Conservation (phyloP, 2,888 invertebrate genomes). For the Apantesis nais region DNA sequence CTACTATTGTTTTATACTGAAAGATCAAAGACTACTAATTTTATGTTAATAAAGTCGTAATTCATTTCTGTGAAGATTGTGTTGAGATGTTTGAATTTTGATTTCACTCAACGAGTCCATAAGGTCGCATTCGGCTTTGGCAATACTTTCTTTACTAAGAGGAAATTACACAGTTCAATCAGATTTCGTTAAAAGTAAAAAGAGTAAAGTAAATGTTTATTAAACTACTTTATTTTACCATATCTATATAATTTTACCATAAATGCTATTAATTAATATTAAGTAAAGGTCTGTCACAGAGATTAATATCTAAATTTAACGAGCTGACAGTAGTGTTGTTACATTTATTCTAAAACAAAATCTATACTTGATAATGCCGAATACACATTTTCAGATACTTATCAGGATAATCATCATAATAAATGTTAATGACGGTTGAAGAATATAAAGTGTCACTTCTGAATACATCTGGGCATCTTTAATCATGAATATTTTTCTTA, state of each 20-base stretch:
- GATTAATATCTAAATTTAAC: neutral
- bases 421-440: too few species aligned
- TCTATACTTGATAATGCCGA: too few species aligned
- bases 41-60: neutral
- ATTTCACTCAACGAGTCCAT: neutral
- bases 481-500: too few species aligned
- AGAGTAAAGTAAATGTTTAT: neutral
- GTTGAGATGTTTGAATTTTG: neutral
- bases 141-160: neutral
- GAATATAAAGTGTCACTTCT: too few species aligned
- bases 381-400: too few species aligned
- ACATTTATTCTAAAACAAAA: neutral
- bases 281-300: neutral
- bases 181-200: neutral
- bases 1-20: neutral
- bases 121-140: neutral
- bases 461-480: too few species aligned
- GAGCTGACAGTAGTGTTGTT: neutral
- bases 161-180: conserved; percentile 1
- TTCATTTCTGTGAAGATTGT: neutral
- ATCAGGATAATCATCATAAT: too few species aligned
- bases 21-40: conserved; percentile 8
- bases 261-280: neutral
- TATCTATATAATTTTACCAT: neutral
- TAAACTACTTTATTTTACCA: neutral